Evolutionary conservation across 2,113 vertebrate genomes (phyloP), one percentile per base, ranked within the genome.

Genomic region (Caloenas nicobarica): DNA sequence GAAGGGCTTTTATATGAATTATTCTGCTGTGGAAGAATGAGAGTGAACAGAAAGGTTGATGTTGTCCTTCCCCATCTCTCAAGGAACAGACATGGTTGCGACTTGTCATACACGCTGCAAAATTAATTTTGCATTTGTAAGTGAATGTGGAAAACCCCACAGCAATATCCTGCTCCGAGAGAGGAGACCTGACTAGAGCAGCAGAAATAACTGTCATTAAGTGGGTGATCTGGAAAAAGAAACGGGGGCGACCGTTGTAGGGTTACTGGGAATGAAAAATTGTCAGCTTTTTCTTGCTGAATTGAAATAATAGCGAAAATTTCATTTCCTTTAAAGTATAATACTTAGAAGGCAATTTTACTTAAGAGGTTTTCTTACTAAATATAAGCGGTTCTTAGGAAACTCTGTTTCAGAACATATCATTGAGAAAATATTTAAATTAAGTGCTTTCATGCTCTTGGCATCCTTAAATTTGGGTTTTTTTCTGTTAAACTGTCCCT

Each of bases 111-210:
- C 40, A 40, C 5, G 40, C 40, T 40, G 40, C 40, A 40, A 40
- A 40, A 40, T 40, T 40, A 40, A 40, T 40, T 40, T 40, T 40
- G 40, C 40, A 13, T 40, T 40, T 40, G 40, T 11, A 40, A 40
- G 12, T 40, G 40, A 40, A 11, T 40, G 40, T 40, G 40, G 40
- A 40, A 40, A 40, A 40, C 11, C 40, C 5, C 5, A 4, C 15
- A 26, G 48, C 10, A 7, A 2, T 5, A 10, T 8, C 31, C 0
- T 16, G 0, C 10, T 0, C 13, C 7, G 64, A 4, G 62, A 22
- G 29, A 14, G 58, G 76, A 36, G 40, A 2, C 0, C 0, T 2
- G 8, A 5, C 36, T 0, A 3, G 34, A 8, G 3, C 2, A 1
- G 70, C 46, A 29, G 40, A 16, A 36, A 26, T 6, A 16, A 0